Conservation (phyloP, 1,140 invertebrate species). For the Polyergus mexicanus region DNA sequence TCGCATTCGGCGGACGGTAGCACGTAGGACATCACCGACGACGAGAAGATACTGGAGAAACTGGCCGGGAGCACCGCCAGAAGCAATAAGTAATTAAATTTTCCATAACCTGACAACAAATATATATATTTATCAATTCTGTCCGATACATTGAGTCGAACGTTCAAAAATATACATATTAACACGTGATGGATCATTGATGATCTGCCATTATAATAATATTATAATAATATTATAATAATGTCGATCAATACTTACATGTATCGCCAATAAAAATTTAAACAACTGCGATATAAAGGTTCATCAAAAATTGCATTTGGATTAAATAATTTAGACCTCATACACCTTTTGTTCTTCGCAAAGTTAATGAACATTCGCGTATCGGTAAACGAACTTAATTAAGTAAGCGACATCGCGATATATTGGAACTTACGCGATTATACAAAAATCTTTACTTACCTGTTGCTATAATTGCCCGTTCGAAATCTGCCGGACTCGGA, state of each 20-base stretch:
- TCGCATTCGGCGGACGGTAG: conserved; percentile 82
- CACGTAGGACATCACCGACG: conserved; percentile 81
- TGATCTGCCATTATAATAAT: background rate
- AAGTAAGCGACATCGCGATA: background rate
- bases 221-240: too few relatives aligned
- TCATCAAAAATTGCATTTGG: too few relatives aligned
- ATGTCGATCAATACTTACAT: too few relatives aligned
- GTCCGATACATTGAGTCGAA: background rate
- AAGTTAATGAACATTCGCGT: background rate
- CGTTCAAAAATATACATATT: background rate
- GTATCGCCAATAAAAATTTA: too few relatives aligned
- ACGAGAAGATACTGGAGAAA: conserved; percentile 80
- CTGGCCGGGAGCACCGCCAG: conserved; percentile 80
- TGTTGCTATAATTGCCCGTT: conserved; percentile 75
- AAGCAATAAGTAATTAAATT: conserved; percentile 81
- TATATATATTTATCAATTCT: background rate
- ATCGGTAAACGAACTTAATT: background rate
- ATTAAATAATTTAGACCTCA: too few relatives aligned
- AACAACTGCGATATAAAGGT: too few relatives aligned
- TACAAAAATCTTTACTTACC: conserved; percentile 76
- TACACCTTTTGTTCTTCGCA: background rate
- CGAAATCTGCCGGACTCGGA: conserved; percentile 76
- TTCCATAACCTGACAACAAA: conserved; percentile 79
- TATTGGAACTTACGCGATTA: conserved; percentile 74
- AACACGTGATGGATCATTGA: background rate